A percentile compares a stretch with the other conserved stretches of the same genome.
Evolutionary conservation across 2,797 vertebrate species (phyloP).

Genomic region (Tapera naevia): DNA sequence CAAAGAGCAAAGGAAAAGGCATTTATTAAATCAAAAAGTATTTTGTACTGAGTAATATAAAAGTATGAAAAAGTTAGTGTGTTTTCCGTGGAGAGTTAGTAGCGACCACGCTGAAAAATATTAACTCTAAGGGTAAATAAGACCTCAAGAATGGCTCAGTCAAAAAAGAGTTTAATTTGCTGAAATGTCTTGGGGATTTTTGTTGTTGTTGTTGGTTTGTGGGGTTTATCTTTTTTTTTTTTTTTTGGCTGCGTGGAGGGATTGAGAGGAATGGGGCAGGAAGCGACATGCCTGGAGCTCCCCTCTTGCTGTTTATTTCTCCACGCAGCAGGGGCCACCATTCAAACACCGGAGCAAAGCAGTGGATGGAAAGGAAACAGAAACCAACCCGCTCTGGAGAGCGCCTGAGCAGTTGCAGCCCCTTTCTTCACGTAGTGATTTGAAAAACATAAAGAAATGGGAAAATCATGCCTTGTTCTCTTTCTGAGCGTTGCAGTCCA

Average conservation of each 20-base stretch:
- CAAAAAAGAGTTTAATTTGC: not conserved
- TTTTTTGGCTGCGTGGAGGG: not conserved
- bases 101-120: not conserved
- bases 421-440: not conserved
- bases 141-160: not conserved
- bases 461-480: not conserved
- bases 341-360: not conserved
- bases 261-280: not conserved
- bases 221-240: not conserved
- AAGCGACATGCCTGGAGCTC: not conserved
- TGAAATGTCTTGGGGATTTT: not conserved
- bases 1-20: not conserved
- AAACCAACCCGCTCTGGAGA: not conserved
- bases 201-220: not conserved
- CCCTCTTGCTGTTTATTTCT: not conserved
- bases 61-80: not conserved
- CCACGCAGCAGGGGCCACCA: fast-evolving
- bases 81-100: not conserved
- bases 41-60: not conserved
- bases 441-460: not conserved
- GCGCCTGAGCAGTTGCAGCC: not conserved
- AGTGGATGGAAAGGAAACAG: not conserved
- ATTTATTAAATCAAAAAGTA: not conserved
- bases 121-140: not conserved
- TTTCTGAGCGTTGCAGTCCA: not conserved